Conservation (phyloP, 2,113 vertebrate species). For the Lagenorhynchus albirostris region DNA sequence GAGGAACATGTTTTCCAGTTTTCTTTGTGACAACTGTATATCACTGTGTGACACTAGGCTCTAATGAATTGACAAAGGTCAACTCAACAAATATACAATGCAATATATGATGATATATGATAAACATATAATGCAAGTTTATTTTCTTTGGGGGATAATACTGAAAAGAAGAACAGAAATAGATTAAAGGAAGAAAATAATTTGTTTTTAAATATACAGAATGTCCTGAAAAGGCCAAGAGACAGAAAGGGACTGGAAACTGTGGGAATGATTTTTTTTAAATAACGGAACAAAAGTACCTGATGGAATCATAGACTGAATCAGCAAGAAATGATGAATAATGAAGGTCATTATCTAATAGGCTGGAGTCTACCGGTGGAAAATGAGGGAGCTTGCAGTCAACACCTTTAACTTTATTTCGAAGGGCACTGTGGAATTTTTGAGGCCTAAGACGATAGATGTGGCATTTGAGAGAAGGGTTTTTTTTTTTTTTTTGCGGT, state of each 20-base stretch:
- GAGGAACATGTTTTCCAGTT: not conserved
- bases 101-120: not conserved
- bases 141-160: not conserved
- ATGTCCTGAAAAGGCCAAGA: not conserved
- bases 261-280: not conserved
- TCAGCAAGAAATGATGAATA: not conserved
- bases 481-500: not conserved
- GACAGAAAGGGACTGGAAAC: not conserved
- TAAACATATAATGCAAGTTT: not conserved
- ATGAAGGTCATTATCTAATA: not conserved
- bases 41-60: not conserved
- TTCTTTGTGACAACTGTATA: not conserved
- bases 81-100: not conserved
- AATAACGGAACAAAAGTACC: not conserved
- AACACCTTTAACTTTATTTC: not conserved
- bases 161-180: not conserved
- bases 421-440: not conserved
- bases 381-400: not conserved
- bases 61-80: not conserved
- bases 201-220: not conserved
- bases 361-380: not conserved
- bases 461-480: not conserved
- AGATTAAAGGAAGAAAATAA: not conserved
- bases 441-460: not conserved
- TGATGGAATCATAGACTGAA: not conserved